These are phyloP conservation scores for Drosophila triauraria DNA, from an alignment of 1,140 invertebrate species.

Conservation along the genomic window DNA sequence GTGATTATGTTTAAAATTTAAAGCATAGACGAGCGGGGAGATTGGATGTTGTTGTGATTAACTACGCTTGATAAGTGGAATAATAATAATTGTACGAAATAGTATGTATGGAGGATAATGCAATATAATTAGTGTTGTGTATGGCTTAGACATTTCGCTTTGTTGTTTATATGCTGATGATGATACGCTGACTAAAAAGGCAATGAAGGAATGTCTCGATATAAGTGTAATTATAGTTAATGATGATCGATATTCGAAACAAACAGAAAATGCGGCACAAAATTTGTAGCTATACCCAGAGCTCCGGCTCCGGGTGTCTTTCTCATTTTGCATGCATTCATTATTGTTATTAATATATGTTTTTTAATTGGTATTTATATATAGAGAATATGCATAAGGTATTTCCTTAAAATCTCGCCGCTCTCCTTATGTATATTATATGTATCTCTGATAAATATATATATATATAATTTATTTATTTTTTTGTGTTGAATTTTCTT, in stretches of 20 bases:
- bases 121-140: slow-evolving; percentile 73
- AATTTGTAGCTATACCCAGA: slow-evolving; percentile 36
- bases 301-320: slow-evolving; percentile 53
- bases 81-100: slow-evolving; percentile 78
- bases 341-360: slow-evolving; percentile 31
- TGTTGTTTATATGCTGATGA: slow-evolving; percentile 55
- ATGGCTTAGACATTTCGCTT: slow-evolving; percentile 52
- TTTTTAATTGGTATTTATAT: slow-evolving; percentile 30
- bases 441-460: slow-evolving; percentile 79
- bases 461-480: slow-evolving; percentile 59
- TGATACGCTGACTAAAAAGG: slow-evolving; percentile 74
- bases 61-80: slow-evolving; percentile 79
- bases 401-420: slow-evolving; percentile 64
- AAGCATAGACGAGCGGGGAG: slow-evolving; percentile 62
- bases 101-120: slow-evolving; percentile 71
- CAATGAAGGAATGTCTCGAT: slow-evolving; percentile 61
- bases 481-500: slow-evolving; percentile 54
- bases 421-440: slow-evolving; percentile 51
- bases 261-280: slow-evolving; percentile 50
- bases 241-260: slow-evolving; percentile 44
- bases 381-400: slow-evolving; percentile 62
- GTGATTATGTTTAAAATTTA: slow-evolving; percentile 68
- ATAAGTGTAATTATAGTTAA: slow-evolving; percentile 48
- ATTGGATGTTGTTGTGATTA: slow-evolving; percentile 61
- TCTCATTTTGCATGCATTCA: slow-evolving; percentile 37